Evolutionary conservation across 2,888 invertebrate genomes (phyloP), one percentile per base, ranked within the genome.

Genomic region (Meghimatium bilineatum): DNA sequence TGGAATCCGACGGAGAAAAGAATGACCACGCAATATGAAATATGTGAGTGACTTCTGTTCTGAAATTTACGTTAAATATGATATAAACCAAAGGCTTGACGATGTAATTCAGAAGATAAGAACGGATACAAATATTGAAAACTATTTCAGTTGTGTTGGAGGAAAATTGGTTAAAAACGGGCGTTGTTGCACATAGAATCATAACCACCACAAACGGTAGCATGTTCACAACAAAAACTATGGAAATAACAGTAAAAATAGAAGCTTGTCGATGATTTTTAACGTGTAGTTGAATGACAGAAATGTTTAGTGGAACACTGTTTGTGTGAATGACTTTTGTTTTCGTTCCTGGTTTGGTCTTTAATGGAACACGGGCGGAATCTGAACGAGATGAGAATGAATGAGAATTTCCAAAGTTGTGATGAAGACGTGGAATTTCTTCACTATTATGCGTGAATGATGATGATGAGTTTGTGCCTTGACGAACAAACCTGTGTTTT

Each of bases 11-110:
- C 8, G 34, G 36, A 6, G 83, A 29, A 44, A 79, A 84, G 32
- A 80, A 60, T 44, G 82, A 66, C 80, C 66, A 80, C 12, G 82
- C 36, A 26, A 79, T 82, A 76, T 66, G 52, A 52, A 86, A 80
- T 17, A 86, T 60, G 34, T 84, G 81, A 56, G 72, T 84, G 49
- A 80, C 77, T 67, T 91, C 89, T 66, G 87, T 85, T 32, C 88
- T 83, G 52, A 88, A 87, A 67, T 88, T 88, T 2, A 81, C 82
- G 86, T 91, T 90, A 29, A 90, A 81, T 20, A 89, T 76, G 80
- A 90, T 87, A 83, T 91, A 91, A 34, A 90, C 88, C 44, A 91
- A 85, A 2, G 91, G 91, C 66, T 91, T 90, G 17, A 90, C 88
- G 44, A 88, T 88, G 60, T 89, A 89, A 84, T 89, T 89, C 14